Base-by-base conservation (phyloP, 2,888 invertebrate species). In the Ernsta delagoae region DNA sequence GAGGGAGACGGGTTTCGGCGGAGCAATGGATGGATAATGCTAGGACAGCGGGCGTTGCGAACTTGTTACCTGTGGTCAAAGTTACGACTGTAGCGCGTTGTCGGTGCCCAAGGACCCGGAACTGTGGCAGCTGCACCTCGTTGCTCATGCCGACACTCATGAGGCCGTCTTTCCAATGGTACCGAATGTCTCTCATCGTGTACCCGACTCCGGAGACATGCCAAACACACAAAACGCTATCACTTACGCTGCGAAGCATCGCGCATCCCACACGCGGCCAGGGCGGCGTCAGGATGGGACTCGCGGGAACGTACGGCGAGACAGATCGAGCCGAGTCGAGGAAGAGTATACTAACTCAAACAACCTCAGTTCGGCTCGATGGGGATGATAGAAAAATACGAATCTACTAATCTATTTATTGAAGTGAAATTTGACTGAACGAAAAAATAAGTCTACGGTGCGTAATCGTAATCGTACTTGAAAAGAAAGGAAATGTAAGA, bases 131-230 rank as follows among this genome's bases (percentile, higher is more conserved):
- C 95, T 98, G 97, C 94, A 98, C 98, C 94, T 98, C 97, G 94
- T 96, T 96, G 96, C 97, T 97, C 95, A 98, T 98, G 94, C 98
- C 98, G 94, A 98, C 98, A 94, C 98, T 98, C 94, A 96, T 96
- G 93, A 95, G 95, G 90, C 98, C 98, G 95, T 97, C 96, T 95
- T 97, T 97, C 98, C 98, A 98, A 95, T 97, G 97, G 96, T 98
- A 98, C 94, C 97, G 97, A 95, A 98, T 98, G 96, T 98, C 98
- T 96, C 97, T 97, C 97, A 98, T 98, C 95, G 98, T 98, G 96
- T 98, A 98, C 96, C 98, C 98, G 96, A 98, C 98, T 98, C 94
- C 93, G 93, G 92, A 93, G 93, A 92, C 94, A 94, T 93, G 93
- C 87, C 93, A 92, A 92, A 93, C 91, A 93, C 90, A 93, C 92